These are phyloP conservation scores for Myxocyprinus asiaticus DNA, from an alignment of 2,113 vertebrate species.

Conservation along the genomic window DNA sequence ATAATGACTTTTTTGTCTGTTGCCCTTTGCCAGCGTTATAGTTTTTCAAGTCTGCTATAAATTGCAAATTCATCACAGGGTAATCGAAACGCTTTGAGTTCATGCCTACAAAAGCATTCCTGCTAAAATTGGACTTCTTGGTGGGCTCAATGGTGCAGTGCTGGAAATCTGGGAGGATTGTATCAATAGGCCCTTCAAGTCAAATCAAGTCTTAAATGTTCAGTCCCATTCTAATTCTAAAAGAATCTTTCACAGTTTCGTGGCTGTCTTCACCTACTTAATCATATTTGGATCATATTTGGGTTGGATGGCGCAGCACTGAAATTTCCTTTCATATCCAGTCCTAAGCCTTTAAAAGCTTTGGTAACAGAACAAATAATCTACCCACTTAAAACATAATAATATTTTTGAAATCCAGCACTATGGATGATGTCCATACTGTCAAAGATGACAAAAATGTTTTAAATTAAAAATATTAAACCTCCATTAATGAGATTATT, in stretches of 20 bases:
- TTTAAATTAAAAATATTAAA: background rate
- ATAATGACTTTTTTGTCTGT: conserved; percentile 47
- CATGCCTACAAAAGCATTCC: conserved; percentile 38
- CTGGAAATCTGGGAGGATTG: conserved; percentile 15
- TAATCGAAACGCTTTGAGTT: conserved; percentile 34
- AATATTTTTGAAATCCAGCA: background rate
- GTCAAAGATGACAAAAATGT: too few species aligned
- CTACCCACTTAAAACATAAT: background rate
- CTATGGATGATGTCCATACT: background rate
- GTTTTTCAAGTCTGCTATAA: conserved; percentile 21
- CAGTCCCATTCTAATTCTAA: conserved; percentile 2
- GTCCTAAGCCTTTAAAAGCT: background rate
- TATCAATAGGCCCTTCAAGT: background rate
- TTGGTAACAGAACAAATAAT: background rate
- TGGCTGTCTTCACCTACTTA: conserved; percentile 9
- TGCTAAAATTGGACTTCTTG: conserved; percentile 34
- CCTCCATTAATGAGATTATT: background rate
- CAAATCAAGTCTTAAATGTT: conserved; percentile 18
- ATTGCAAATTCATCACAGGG: conserved; percentile 39
- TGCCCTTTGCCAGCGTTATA: conserved; percentile 37
- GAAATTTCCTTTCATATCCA: background rate
- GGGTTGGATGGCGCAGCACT: background rate
- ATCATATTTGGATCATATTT: conserved; percentile 10
- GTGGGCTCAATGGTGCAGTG: conserved; percentile 14
- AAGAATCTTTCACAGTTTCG: conserved; percentile 16